Evolutionary conservation across 1,140 invertebrate species (phyloP), one percentile per base, ranked within the genome.

Genomic region (Cephus cinctus): DNA sequence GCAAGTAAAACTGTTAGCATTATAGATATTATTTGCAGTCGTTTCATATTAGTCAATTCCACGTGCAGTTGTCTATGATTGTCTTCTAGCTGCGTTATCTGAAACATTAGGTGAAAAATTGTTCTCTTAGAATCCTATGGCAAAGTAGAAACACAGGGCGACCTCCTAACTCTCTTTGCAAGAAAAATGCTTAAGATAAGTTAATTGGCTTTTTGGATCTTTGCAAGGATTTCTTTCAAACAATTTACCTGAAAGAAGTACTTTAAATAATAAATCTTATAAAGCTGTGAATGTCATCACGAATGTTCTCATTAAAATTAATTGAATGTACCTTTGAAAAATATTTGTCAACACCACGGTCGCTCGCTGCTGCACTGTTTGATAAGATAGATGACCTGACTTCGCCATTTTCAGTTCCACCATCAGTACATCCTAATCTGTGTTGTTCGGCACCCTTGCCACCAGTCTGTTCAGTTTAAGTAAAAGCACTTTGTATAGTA

Each of bases 391-490:
- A 59, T 54, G 61, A 69, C 18, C 50, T 41, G 19, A 38, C 14
- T 20, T 71, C 66, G n/a, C 47, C 59, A 34, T 50, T 67, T 55
- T 68, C 69, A 36, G 8, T 52, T 18, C 51, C 63, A 18, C 61
- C 69, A 41, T 70, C 65, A 1, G 71, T 58, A 55, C 80, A 81
- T 43, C 72, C 62, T 30, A 81, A 48, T 57, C 69, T 70, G 32
- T 80, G 77, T 44, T 80, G 70, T 23, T 79, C 72, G 14, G 78
- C 62, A 46, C 70, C 65, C 32, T 77, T 67, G 44, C 61, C 68
- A 9, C 36, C 15, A 41, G 15, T 41, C 39, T 41, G 39, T 41
- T 19, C n/a, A n/a, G n/a, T n/a, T n/a, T n/a, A n/a, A n/a, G n/a
- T n/a, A n/a, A n/a, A n/a, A n/a, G n/a, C n/a, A n/a, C n/a, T n/a